Conservation (phyloP, 2,113 vertebrate species). For the Toxotes jaculatrix region DNA sequence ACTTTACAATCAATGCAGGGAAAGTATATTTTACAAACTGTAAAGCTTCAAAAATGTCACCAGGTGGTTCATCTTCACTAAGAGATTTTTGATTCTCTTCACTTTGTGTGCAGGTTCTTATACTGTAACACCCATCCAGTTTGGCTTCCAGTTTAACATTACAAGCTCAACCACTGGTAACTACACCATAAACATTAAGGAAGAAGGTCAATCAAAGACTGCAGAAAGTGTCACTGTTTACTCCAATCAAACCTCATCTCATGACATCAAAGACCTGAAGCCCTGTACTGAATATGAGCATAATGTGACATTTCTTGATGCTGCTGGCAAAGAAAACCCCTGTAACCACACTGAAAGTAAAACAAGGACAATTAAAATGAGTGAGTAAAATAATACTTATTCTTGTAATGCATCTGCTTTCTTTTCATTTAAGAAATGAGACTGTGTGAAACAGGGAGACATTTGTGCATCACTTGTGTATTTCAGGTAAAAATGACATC, state of each 20-base stretch:
- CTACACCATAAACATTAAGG: rapidly evolving
- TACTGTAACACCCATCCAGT: rapidly evolving
- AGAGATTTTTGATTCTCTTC: constrained; percentile 9
- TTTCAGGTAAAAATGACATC: constrained; percentile 31
- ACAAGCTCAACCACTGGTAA: rapidly evolving
- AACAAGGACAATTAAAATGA: rapidly evolving
- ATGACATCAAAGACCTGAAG: constrained; percentile 20
- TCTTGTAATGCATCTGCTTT: not conserved
- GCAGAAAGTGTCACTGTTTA: rapidly evolving
- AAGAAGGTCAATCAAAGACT: rapidly evolving
- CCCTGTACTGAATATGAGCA: constrained; percentile 66
- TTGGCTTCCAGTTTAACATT: constrained; percentile 36
- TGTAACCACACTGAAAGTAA: rapidly evolving
- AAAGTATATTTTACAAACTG: not conserved
- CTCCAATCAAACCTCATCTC: rapidly evolving
- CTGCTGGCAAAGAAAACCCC: rapidly evolving
- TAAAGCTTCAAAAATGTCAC: not conserved
- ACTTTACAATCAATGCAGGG: not conserved
- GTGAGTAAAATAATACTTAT: constrained; percentile 60
- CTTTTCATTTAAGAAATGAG: not conserved
- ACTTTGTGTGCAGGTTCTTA: constrained; percentile 64
- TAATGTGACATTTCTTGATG: rapidly evolving
- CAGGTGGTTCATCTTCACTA: not conserved
- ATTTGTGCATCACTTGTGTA: constrained; percentile 15
- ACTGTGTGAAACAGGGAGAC: not conserved